phyloP scores from a whole-genome alignment of 1,140 invertebrate species.

The Macrotrachela quadricornifera region DNA sequence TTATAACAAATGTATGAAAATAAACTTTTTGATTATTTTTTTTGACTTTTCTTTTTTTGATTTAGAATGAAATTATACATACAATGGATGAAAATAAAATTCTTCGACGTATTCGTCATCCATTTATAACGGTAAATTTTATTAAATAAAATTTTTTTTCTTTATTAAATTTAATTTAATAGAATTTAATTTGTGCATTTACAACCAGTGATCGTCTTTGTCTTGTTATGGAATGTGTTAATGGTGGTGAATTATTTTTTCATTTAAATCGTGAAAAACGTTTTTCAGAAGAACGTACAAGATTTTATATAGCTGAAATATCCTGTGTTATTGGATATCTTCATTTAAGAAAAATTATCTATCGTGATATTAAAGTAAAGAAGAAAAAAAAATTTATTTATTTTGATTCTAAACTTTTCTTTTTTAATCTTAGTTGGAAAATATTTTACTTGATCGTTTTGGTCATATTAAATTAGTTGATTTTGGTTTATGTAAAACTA shows the following conservation, averaged over 20 bases:
- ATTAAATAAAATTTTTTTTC: no score
- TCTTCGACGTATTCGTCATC: constrained; percentile 82
- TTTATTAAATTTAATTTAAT: no score
- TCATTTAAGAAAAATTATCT: constrained; percentile 79
- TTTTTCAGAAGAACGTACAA: constrained; percentile 78
- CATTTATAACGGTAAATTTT: constrained; percentile 94
- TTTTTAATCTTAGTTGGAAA: background rate
- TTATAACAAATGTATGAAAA: constrained; percentile 56
- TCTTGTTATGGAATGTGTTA: constrained; percentile 99
- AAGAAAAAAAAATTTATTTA: no score
- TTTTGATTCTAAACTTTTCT: background rate
- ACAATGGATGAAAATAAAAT: constrained; percentile 95
- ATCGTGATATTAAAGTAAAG: constrained; percentile 29
- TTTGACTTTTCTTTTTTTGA: constrained; percentile 1
- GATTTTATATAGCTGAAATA: constrained; percentile 97
- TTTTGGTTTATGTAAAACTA: constrained; percentile 80
- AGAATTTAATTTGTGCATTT: constrained; percentile 96
- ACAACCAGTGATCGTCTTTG: constrained; percentile 90
- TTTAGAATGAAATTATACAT: constrained; percentile 79
- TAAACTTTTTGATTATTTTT: background rate
- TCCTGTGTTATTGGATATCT: constrained; percentile 89
- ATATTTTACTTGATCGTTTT: constrained; percentile 1
- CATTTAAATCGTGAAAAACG: constrained; percentile 56
- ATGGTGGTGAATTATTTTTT: constrained; percentile 94
- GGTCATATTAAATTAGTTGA: constrained; percentile 28